Evolutionary conservation across 1,140 invertebrate species (phyloP).

Genomic region (Drosophila virilis): DNA sequence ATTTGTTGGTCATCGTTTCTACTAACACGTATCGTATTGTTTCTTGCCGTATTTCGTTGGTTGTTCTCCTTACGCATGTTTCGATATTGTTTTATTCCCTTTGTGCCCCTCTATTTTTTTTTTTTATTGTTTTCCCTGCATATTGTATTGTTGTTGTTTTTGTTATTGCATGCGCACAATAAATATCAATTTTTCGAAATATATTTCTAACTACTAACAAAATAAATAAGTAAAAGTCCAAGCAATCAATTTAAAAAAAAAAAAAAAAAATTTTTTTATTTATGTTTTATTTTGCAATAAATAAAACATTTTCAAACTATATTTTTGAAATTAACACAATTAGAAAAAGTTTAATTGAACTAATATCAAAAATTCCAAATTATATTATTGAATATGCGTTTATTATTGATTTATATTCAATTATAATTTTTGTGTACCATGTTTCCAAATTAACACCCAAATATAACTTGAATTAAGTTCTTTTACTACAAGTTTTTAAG

Average conservation of each 20-base stretch:
- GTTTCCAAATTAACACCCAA: not conserved
- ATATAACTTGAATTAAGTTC: not conserved
- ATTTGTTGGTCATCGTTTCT: not conserved
- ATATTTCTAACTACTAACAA: conserved; percentile 1
- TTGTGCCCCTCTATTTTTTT: conserved; percentile 22
- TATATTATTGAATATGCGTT: no score
- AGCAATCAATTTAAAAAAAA: no score
- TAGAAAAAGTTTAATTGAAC: no score
- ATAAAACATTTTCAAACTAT: no score
- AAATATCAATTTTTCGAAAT: conserved; percentile 13
- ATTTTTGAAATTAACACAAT: no score
- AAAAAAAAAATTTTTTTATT: no score
- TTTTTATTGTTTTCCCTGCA: conserved; percentile 22
- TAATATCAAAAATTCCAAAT: no score
- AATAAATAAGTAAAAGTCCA: no score
- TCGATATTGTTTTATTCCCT: conserved; percentile 5
- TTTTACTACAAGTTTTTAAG: not conserved
- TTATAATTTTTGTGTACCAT: not conserved
- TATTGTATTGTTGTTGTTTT: conserved; percentile 74
- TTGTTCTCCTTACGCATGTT: conserved; percentile 23
- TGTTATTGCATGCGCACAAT: conserved; percentile 71
- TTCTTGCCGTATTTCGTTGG: conserved; percentile 1
- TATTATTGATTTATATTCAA: not conserved
- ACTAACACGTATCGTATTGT: conserved; percentile 17
- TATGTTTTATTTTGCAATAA: not conserved